Evolutionary conservation across 2,113 vertebrate species (phyloP).

Genomic region (Naja naja): DNA sequence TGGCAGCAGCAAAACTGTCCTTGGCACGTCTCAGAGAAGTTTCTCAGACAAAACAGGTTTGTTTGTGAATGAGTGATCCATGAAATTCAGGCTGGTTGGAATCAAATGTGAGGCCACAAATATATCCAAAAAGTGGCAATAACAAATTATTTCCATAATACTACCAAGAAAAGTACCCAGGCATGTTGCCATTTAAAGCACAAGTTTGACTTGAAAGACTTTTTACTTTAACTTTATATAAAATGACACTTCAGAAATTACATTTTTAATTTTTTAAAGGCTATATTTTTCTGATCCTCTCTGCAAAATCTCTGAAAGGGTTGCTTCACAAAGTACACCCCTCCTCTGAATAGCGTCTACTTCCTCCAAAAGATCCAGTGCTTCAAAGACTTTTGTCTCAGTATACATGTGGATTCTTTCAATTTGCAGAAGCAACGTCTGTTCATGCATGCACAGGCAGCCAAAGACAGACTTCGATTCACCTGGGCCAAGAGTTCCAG

Average conservation of each 20-base stretch:
- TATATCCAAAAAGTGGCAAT: not conserved
- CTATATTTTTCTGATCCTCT: not conserved
- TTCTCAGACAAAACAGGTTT: not conserved
- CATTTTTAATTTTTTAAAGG: not conserved
- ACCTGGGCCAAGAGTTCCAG: not conserved
- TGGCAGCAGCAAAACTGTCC: not conserved
- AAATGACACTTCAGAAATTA: not conserved
- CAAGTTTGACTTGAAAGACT: not conserved
- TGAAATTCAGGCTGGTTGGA: not conserved
- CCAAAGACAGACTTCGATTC: not conserved
- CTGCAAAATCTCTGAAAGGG: not conserved
- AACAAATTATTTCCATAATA: not conserved
- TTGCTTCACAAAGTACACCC: not conserved
- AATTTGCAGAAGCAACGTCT: not conserved
- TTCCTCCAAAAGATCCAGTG: not conserved
- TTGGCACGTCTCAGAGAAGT: not conserved
- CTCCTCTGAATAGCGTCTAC: not conserved
- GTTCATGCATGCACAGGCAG: not conserved
- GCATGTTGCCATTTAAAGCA: not conserved
- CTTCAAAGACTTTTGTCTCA: not conserved
- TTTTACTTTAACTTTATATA: not conserved
- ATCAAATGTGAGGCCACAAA: not conserved
- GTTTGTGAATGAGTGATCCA: not conserved
- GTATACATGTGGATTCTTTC: not conserved
- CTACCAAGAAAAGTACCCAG: not conserved